Base-by-base conservation (phyloP, 2,797 vertebrate species). In the Oreochromis grahami region DNA sequence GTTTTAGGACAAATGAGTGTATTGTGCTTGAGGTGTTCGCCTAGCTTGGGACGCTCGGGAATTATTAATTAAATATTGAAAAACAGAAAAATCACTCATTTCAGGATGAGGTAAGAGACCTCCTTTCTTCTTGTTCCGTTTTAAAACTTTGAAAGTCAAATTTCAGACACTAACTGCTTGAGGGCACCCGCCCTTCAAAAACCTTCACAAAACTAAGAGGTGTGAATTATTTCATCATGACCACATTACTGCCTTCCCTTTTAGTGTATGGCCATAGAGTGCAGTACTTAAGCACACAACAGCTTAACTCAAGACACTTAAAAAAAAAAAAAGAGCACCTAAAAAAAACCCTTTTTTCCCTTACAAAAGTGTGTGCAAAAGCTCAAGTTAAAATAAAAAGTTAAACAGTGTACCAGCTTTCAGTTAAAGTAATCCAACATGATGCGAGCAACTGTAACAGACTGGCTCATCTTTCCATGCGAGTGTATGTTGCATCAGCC, bases 391-490 rank as follows among this genome's bases (percentile, higher is more conserved):
- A 11, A 45, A 45, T 19, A 45, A 45, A 45, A 41, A 72, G 41
- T 72, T 29, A 65, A 72, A 48, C 1, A 1, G 15, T 4, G 15
- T 48, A 32, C 6, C 68, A 19, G 24, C 24, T 48, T 72, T 72
- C 43, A 19, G 68, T 19, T 48, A 19, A 72, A 72, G 15, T 48
- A 72, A 45, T 80, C 88, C 43, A 91, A 77, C 63, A 82, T 60
- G 38, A 86, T 81, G 74, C 85, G 60, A 7, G 43, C 45, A 48
- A 43, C 45, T 50, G 10, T n/a, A 50, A 50, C 70, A 74, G 83
- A 82, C 78, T 13, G 86, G 86, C 72, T 89, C 82, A 53, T 79
- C 74, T 85, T 84, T 38, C 63, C 85, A 51, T 83, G 36, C 3
- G 15, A 48, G 50, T 79, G 14, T 29, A 10, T 24, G 41, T 29